These are phyloP conservation scores for Platysteira castanea DNA, from an alignment of 2,113 vertebrate genomes.

Conservation along the genomic window DNA sequence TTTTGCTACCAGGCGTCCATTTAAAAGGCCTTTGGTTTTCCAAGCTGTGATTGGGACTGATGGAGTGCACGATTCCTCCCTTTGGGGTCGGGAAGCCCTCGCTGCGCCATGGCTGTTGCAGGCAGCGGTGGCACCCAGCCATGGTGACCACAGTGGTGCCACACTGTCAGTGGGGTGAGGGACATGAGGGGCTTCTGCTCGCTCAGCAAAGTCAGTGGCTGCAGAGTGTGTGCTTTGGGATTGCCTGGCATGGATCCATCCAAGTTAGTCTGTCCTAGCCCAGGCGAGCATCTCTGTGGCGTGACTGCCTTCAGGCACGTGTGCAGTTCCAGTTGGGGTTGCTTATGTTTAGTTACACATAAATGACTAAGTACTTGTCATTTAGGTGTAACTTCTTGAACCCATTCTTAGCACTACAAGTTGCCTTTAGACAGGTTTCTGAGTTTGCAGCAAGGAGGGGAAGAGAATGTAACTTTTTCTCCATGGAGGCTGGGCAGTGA, in stretches of 20 bases:
- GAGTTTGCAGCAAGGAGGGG: neutral
- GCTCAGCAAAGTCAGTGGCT: rapidly evolving
- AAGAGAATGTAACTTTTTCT: neutral
- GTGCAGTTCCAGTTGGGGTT: neutral
- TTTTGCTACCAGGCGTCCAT: neutral
- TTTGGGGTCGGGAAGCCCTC: neutral
- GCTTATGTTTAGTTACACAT: neutral
- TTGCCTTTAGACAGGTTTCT: neutral
- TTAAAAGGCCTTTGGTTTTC: neutral
- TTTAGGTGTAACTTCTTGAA: neutral
- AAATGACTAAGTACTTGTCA: neutral
- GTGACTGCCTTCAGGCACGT: neutral
- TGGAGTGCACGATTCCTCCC: neutral
- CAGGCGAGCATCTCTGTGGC: neutral
- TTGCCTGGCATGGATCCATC: neutral
- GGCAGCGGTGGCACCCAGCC: rapidly evolving
- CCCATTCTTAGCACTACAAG: neutral
- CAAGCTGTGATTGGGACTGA: neutral
- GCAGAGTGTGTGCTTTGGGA: rapidly evolving
- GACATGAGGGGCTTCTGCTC: rapidly evolving
- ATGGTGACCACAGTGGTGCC: neutral
- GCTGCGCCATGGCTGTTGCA: rapidly evolving
- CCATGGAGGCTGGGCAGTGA: neutral
- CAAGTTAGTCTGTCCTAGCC: neutral
- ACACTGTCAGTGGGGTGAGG: rapidly evolving